Conservation (phyloP, 2,888 invertebrate genomes). For the Crematogaster levior region DNA sequence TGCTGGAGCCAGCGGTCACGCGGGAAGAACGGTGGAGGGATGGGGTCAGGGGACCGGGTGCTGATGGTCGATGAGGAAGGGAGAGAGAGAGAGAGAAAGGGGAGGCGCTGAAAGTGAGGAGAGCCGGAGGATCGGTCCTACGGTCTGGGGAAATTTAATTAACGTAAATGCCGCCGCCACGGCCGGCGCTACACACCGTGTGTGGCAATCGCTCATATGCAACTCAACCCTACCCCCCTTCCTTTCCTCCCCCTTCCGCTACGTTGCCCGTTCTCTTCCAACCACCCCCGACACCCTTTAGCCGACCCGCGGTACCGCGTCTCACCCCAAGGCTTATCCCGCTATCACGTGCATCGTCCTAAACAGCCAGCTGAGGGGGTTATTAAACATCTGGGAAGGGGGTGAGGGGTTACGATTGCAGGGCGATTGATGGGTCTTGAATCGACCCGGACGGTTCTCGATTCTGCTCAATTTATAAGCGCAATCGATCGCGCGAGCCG, state of each 20-base stretch:
- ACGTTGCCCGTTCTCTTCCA: conserved; percentile 37
- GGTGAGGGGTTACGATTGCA: conserved; percentile 65
- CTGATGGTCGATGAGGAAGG: conserved; percentile 60
- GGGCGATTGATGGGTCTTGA: conserved; percentile 69
- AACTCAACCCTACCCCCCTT: conserved; percentile 70
- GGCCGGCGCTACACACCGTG: conserved; percentile 81
- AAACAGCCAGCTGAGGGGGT: conserved; percentile 68
- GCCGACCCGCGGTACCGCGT: conserved; percentile 31
- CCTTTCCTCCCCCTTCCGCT: conserved; percentile 50
- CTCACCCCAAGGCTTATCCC: conserved; percentile 60
- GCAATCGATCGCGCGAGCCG: conserved; percentile 48
- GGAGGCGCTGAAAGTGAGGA: conserved; percentile 66
- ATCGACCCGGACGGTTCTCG: conserved; percentile 35
- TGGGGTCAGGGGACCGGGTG: conserved; percentile 61
- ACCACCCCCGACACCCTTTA: conserved; percentile 53
- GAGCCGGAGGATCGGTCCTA: conserved; percentile 73
- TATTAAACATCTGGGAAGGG: conserved; percentile 72
- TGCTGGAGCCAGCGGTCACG: conserved; percentile 77
- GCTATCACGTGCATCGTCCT: conserved; percentile 61
- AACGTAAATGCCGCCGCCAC: conserved; percentile 85
- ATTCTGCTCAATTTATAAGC: conserved; percentile 46
- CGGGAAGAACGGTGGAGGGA: conserved; percentile 61
- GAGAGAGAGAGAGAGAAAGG: conserved; percentile 46
- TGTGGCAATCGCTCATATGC: conserved; percentile 85
- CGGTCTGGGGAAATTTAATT: conserved; percentile 85